These are phyloP conservation scores for Artibeus lituratus DNA, from an alignment of 2,797 vertebrate genomes.

Conservation along the genomic window DNA sequence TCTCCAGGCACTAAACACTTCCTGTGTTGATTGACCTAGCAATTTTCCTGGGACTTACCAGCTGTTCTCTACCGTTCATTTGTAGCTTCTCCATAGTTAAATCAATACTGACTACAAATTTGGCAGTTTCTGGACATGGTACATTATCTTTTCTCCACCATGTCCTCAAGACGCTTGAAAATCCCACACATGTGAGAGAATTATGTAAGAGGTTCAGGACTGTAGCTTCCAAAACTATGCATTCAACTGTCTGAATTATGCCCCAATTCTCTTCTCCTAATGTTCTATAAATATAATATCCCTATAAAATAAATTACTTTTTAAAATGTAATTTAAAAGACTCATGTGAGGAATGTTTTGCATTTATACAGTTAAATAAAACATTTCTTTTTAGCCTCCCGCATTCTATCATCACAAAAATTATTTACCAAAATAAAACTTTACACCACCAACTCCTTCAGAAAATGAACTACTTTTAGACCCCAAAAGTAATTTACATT, in stretches of 20 bases:
- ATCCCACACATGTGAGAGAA: conserved; percentile 22
- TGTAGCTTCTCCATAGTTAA: conserved; percentile 10
- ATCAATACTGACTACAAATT: conserved; percentile 32
- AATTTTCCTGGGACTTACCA: not conserved
- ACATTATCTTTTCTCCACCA: conserved; percentile 11
- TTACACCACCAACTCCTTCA: conserved; percentile 59
- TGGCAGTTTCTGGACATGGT: conserved; percentile 7
- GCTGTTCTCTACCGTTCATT: not conserved
- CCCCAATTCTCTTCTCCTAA: conserved; percentile 49
- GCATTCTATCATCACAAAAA: conserved; percentile 1
- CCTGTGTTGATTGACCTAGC: not conserved
- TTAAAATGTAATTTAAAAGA: conserved; percentile 72
- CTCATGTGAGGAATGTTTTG: conserved; percentile 64
- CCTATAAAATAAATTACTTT: conserved; percentile 56
- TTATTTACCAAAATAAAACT: conserved; percentile 68
- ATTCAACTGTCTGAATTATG: conserved; percentile 49
- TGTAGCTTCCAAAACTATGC: conserved; percentile 27
- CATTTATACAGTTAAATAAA: conserved; percentile 73
- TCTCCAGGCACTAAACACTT: not conserved
- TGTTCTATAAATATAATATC: conserved; percentile 43
- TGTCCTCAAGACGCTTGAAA: conserved; percentile 41
- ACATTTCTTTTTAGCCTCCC: conserved; percentile 65
- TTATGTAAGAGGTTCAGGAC: conserved; percentile 31
- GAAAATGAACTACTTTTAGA: conserved; percentile 72
- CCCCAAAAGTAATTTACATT: conserved; percentile 71